Percentiles rank a stretch among this genome's conserved stretches.
These are phyloP conservation scores for Probosciger aterrimus DNA, from an alignment of 2,113 vertebrate genomes.

Conservation along the genomic window DNA sequence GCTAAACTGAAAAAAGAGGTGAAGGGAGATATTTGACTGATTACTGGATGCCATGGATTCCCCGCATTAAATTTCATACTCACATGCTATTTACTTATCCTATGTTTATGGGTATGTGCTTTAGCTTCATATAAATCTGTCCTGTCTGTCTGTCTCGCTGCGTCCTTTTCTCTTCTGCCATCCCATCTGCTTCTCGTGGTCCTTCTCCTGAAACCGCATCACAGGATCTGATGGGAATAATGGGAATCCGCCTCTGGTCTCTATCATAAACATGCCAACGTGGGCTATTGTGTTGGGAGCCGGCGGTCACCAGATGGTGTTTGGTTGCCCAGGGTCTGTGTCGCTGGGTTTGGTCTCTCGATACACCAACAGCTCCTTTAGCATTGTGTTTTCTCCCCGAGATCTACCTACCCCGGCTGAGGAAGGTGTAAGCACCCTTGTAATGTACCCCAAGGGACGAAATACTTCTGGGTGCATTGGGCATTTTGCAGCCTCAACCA, in stretches of 20 bases:
- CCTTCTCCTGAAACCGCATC: slow-evolving; percentile 53
- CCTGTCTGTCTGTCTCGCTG: slow-evolving; percentile 26
- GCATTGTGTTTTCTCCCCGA: background rate
- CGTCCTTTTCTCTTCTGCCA: slow-evolving; percentile 48
- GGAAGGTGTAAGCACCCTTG: background rate
- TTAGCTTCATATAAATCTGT: slow-evolving; percentile 57
- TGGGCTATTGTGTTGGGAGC: slow-evolving; percentile 54
- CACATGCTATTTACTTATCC: slow-evolving; percentile 44
- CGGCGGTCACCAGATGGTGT: slow-evolving; percentile 64
- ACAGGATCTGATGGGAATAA: slow-evolving; percentile 42
- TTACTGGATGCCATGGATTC: slow-evolving; percentile 24
- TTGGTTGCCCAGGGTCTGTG: slow-evolving; percentile 52
- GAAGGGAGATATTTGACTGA: slow-evolving; percentile 44
- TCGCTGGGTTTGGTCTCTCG: background rate
- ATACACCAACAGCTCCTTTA: slow-evolving; percentile 16
- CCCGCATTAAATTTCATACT: slow-evolving; percentile 44
- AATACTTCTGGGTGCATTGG: background rate
- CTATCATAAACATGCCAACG: slow-evolving; percentile 66
- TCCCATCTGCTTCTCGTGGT: slow-evolving; percentile 58
- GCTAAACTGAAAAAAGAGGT: slow-evolving; percentile 40
- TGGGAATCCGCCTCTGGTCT: slow-evolving; percentile 55
- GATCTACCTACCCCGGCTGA: background rate
- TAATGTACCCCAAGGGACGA: background rate
- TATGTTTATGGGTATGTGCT: slow-evolving; percentile 52
- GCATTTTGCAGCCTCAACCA: background rate